These are phyloP conservation scores for Diplogasteroides magnus DNA, from an alignment of 1,140 invertebrate species.

Conservation along the genomic window DNA sequence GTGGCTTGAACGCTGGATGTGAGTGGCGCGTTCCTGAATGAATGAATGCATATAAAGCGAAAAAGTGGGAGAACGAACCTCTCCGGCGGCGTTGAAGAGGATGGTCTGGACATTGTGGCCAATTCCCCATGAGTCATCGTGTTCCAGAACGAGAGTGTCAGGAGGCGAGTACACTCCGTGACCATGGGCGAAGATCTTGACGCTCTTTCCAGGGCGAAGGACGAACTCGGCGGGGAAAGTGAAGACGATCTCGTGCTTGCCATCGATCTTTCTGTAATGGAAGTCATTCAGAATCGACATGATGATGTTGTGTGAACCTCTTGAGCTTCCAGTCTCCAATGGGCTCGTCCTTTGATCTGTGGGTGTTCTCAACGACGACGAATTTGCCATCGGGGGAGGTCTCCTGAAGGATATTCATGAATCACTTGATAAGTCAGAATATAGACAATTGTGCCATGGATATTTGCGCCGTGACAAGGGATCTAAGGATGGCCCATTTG, in stretches of 20 bases:
- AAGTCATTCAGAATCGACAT: no score
- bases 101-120: conserved; percentile 53
- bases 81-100: conserved; percentile 52
- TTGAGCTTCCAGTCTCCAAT: conserved; percentile 55
- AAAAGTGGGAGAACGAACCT: conserved; percentile 30
- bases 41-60: not conserved
- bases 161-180: conserved; percentile 49
- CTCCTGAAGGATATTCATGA: conserved; percentile 40
- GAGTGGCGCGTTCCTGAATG: conserved; percentile 45
- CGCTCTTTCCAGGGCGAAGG: conserved; percentile 41
- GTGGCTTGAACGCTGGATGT: conserved; percentile 45
- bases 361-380: conserved; percentile 51
- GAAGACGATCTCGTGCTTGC: conserved; percentile 51
- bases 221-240: conserved; percentile 47
- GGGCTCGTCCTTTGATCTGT: conserved; percentile 50
- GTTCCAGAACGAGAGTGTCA: conserved; percentile 51
- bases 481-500: not conserved
- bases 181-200: conserved; percentile 51
- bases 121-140: conserved; percentile 52
- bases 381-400: conserved; percentile 55
- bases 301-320: no score
- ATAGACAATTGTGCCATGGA: not conserved
- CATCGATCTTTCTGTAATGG: conserved; percentile 51
- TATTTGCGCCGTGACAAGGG: not conserved
- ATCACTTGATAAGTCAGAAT: not conserved